Evolutionary conservation across 2,888 invertebrate species (phyloP).

Genomic region (Platypus cylindrus): DNA sequence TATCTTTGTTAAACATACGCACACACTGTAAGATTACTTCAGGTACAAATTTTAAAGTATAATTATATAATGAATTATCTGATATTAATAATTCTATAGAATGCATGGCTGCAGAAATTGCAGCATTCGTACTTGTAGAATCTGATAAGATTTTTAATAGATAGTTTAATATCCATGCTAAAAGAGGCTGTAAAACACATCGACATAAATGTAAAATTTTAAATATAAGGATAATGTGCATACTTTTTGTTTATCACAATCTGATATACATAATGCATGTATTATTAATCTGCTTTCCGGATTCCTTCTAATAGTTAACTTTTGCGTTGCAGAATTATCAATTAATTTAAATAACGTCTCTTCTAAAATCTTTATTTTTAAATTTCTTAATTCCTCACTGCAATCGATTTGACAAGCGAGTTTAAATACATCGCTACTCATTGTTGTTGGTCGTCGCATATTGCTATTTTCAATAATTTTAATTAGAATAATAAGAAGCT

Average conservation of each 20-base stretch:
- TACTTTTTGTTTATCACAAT: conserved; percentile 19
- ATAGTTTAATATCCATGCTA: conserved; percentile 17
- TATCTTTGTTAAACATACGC: conserved; percentile 17
- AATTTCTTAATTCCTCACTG: conserved; percentile 7
- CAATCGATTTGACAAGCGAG: conserved; percentile 7
- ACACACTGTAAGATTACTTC: conserved; percentile 18
- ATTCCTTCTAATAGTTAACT: conserved; percentile 22
- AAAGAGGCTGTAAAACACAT: conserved; percentile 16
- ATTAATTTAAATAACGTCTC: conserved; percentile 16
- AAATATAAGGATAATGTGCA: conserved; percentile 1
- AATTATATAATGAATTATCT: conserved; percentile 20
- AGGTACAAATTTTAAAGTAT: conserved; percentile 19
- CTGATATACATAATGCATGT: conserved; percentile 22
- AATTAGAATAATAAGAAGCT: conserved; percentile 11
- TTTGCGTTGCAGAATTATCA: conserved; percentile 7
- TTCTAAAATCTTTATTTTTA: conserved; percentile 19
- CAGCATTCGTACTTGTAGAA: conserved; percentile 14
- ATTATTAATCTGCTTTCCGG: conserved; percentile 24
- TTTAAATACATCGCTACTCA: conserved; percentile 17
- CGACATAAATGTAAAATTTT: background rate
- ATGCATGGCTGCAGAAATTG: conserved; percentile 20
- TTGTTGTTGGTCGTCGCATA: conserved; percentile 22
- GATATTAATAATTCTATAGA: conserved; percentile 22
- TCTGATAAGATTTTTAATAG: conserved; percentile 18
- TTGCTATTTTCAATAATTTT: conserved; percentile 22